These are phyloP conservation scores for Phrynocephalus forsythii DNA, from an alignment of 2,797 vertebrate species.

Conservation along the genomic window DNA sequence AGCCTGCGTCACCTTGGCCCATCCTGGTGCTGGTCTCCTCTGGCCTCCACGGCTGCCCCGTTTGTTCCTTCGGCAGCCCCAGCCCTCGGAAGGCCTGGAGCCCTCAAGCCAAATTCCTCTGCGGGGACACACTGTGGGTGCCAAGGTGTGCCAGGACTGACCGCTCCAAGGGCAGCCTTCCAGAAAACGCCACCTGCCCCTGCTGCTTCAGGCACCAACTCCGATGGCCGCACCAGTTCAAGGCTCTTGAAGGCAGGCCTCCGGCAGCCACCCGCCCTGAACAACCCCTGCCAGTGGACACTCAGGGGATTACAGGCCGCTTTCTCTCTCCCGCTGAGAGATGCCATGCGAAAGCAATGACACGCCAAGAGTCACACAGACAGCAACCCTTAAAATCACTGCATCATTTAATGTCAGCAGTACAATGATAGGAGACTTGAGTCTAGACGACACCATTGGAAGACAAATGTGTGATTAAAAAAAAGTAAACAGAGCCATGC, in stretches of 20 bases:
- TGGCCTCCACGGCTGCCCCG: too few species aligned
- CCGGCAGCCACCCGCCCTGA: too few species aligned
- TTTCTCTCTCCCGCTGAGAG: background rate
- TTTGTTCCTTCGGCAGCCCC: background rate
- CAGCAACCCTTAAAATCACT: constrained; percentile 70
- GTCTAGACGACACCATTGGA: constrained; percentile 62
- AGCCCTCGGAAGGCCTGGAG: too few species aligned
- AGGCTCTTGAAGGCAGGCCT: too few species aligned
- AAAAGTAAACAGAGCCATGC: constrained; percentile 64
- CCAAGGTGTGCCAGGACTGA: background rate
- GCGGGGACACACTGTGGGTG: too few species aligned
- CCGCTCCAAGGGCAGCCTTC: too few species aligned
- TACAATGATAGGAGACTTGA: constrained; percentile 64
- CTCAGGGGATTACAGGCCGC: background rate
- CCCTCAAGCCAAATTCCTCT: background rate
- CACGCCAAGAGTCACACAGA: background rate
- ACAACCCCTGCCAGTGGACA: too few species aligned
- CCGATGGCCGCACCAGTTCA: background rate
- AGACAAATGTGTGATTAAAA: constrained; percentile 74
- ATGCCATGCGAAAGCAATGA: background rate
- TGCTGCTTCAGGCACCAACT: too few species aligned
- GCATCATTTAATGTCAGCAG: constrained; percentile 78
- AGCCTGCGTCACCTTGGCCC: background rate
- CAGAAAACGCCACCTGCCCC: background rate
- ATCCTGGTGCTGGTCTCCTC: fast-evolving